A percentile compares a stretch with the other conserved stretches of the same genome.
Conservation (phyloP, 2,797 vertebrate genomes). For the Steatocranus sp. region DNA sequence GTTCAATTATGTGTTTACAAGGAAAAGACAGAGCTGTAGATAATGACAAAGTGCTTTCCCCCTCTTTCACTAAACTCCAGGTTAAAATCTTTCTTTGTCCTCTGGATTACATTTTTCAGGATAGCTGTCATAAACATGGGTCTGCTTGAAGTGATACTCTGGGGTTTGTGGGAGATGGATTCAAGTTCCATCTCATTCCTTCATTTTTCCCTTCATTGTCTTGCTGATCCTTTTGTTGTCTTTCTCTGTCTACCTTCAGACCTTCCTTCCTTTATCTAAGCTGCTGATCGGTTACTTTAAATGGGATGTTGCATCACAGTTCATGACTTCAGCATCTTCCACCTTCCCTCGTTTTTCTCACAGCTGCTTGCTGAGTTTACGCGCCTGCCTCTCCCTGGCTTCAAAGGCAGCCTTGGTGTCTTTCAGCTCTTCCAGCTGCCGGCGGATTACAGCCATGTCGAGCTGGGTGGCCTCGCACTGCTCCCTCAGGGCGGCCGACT, state of each 20-base stretch:
- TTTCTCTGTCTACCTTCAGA: not conserved
- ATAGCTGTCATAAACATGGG: not conserved
- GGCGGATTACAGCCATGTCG: conserved; percentile 70
- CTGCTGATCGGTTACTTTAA: not conserved
- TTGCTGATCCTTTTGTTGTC: not conserved
- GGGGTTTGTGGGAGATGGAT: not conserved
- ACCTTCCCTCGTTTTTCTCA: conserved; percentile 31
- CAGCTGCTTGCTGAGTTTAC: conserved; percentile 78
- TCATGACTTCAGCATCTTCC: not conserved
- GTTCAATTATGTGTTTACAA: not conserved
- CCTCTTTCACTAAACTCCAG: not conserved
- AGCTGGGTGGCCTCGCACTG: conserved; percentile 65
- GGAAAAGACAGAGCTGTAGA: not conserved
- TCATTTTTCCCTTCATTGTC: not conserved
- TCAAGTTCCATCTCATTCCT: not conserved
- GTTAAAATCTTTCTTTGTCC: not conserved
- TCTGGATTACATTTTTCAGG: not conserved
- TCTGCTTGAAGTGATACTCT: not conserved
- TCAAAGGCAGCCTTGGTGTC: conserved; percentile 75
- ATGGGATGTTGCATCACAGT: not conserved
- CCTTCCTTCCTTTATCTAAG: not conserved
- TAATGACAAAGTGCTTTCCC: not conserved
- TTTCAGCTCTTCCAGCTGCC: conserved; percentile 69
- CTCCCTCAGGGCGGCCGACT: conserved; percentile 61
- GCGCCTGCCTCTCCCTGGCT: conserved; percentile 72